Base-by-base conservation (phyloP, 1,140 invertebrate species). In the Penaeus japonicus region DNA sequence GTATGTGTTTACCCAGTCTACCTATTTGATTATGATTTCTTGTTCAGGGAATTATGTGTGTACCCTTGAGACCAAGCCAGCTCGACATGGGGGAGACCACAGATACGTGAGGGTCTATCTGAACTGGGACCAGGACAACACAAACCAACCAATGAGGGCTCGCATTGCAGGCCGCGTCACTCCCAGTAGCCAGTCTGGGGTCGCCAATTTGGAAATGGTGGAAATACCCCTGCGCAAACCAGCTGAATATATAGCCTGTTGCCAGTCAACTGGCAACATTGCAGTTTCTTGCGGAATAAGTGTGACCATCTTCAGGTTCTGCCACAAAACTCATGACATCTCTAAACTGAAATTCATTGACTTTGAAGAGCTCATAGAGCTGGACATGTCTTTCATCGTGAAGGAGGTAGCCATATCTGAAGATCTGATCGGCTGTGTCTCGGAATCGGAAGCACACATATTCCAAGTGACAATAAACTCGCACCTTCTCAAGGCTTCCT, bases 131-230 rank as follows among this genome's bases (percentile, higher is more conserved):
- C 85, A 91, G 85, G 90, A 93, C 93, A 91, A 93, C 93, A 89
- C 87, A 24, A 87, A 90, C 24, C 94, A 95, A 84, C 93, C 95
- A 17, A 95, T 96, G 94, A 92, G 95, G 85, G 95, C 95, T 2
- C 93, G 95, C 82, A 95, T 96, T 59, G 95, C 95, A 22, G 95
- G 95, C 1, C 91, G 95, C 77, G 95, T 95, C 1, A 95, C 95
- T 2, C 94, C 95, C 0, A 93, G 93, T 75, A 94, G 93, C 87
- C 92, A 94, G 79, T 93, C 94, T n/a, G 90, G 79, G 93, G 93
- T 85, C 92, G 93, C 90, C 85, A 90, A 83, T 82, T 91, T 95
- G 55, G 95, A 95, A 91, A 95, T 96, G 95, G 95, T 96, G 86
- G 95, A 96, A 90, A 92, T 96, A 30, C 95, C 95, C 2, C 91